Percentiles rank a stretch among this genome's conserved stretches.
Conservation (phyloP, 2,888 invertebrate genomes). For the Abrostola triplasia region DNA sequence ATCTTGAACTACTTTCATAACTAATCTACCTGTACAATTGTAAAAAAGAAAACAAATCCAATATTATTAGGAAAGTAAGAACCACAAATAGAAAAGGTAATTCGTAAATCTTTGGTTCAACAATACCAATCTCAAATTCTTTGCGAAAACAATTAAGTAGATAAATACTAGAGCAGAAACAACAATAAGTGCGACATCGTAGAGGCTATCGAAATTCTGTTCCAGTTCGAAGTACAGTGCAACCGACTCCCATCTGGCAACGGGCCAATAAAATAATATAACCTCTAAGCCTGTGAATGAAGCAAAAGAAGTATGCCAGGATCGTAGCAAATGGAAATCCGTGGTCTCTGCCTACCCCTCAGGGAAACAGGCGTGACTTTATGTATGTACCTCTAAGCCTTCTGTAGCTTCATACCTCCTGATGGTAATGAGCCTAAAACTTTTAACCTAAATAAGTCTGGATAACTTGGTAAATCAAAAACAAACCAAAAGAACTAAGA, state of each 20-base stretch:
- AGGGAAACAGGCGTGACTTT: too few species aligned
- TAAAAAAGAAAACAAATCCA: too few species aligned
- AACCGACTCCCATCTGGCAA: constrained; percentile 67
- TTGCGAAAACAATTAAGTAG: constrained; percentile 9
- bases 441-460: constrained; percentile 39
- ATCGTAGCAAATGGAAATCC: too few species aligned
- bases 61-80: too few species aligned
- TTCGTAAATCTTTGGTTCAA: background rate
- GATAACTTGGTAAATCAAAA: constrained; percentile 19
- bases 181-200: constrained; percentile 61
- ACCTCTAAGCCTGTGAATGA: constrained; percentile 56
- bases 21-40: too few species aligned
- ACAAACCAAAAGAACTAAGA: constrained; percentile 25
- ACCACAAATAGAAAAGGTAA: too few species aligned
- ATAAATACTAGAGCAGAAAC: constrained; percentile 53
- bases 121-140: too few species aligned
- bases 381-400: constrained; percentile 58
- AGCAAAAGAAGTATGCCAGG: too few species aligned
- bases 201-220: constrained; percentile 65
- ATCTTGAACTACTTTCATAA: too few species aligned
- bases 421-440: constrained; percentile 46
- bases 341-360: too few species aligned
- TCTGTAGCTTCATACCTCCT: constrained; percentile 57
- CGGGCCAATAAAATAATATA: constrained; percentile 75
- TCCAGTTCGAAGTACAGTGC: constrained; percentile 62